phyloP scores from a whole-genome alignment of 2,888 invertebrate genomes.

The Tiphia femorata region DNA sequence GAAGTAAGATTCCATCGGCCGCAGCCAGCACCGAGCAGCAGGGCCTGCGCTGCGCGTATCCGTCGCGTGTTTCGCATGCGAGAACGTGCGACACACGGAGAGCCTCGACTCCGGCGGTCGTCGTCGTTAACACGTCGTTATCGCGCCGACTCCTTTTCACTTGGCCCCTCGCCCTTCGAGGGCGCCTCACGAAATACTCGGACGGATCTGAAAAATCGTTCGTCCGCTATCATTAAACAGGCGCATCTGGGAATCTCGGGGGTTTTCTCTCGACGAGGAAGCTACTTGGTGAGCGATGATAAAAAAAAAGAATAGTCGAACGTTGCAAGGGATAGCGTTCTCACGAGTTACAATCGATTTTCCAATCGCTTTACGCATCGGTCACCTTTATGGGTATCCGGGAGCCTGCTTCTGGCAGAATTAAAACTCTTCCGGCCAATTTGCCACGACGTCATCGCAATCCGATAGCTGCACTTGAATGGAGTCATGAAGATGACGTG shows the following conservation, averaged over 20 bases:
- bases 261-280: too few species aligned
- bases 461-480: background rate
- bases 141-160: conserved; percentile 29
- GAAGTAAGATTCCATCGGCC: conserved; percentile 36
- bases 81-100: conserved; percentile 22
- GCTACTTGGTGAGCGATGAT: too few species aligned
- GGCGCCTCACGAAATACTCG: conserved; percentile 10
- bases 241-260: too few species aligned
- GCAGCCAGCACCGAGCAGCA: conserved; percentile 12
- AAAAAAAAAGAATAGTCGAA: too few species aligned
- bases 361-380: too few species aligned
- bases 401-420: too few species aligned
- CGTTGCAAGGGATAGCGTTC: too few species aligned
- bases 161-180: conserved; percentile 1
- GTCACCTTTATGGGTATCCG: too few species aligned
- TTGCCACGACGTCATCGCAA: too few species aligned
- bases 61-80: conserved; percentile 45
- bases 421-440: too few species aligned
- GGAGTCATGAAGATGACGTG: background rate
- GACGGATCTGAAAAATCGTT: conserved; percentile 12
- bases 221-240: background rate
- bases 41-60: background rate
- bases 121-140: conserved; percentile 49
- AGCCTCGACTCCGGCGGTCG: conserved; percentile 27
- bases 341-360: too few species aligned